Percentiles rank a stretch among this genome's conserved stretches.
Conservation (phyloP, 2,797 vertebrate genomes). For the Siniperca undulata region DNA sequence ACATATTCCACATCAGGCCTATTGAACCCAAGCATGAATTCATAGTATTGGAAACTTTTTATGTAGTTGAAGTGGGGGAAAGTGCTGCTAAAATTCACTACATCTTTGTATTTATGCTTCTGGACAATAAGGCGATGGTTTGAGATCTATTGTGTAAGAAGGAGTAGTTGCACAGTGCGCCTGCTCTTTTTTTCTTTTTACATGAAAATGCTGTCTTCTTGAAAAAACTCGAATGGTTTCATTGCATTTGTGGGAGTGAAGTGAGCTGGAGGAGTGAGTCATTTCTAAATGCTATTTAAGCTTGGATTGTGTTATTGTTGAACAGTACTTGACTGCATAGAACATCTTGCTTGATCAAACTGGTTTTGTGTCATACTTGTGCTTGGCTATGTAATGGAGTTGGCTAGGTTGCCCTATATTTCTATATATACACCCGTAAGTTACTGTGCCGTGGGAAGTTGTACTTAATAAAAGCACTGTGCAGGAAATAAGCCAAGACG, state of each 20-base stretch:
- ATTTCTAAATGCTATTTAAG: no score
- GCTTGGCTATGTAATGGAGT: not conserved
- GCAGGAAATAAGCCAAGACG: not conserved
- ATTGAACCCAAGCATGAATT: not conserved
- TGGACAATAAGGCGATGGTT: not conserved
- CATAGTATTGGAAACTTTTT: not conserved
- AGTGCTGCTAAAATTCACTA: not conserved
- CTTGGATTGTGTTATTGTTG: not conserved
- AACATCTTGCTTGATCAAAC: not conserved
- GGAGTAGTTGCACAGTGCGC: not conserved
- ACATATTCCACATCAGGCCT: not conserved
- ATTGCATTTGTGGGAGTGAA: not conserved
- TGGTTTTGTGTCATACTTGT: not conserved
- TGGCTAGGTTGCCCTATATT: not conserved
- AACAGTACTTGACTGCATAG: not conserved
- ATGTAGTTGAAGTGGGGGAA: not conserved
- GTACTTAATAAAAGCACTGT: not conserved
- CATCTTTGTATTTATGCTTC: not conserved
- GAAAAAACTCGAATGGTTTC: not conserved
- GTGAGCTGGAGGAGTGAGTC: not conserved
- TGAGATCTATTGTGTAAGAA: not conserved
- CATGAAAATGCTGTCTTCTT: not conserved
- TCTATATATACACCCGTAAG: no score
- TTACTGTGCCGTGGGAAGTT: not conserved
- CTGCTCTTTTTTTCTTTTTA: no score